Percentiles rank a stretch among this genome's conserved stretches.
Evolutionary conservation across 1,140 invertebrate genomes (phyloP).

Genomic region (Halyomorpha halys): DNA sequence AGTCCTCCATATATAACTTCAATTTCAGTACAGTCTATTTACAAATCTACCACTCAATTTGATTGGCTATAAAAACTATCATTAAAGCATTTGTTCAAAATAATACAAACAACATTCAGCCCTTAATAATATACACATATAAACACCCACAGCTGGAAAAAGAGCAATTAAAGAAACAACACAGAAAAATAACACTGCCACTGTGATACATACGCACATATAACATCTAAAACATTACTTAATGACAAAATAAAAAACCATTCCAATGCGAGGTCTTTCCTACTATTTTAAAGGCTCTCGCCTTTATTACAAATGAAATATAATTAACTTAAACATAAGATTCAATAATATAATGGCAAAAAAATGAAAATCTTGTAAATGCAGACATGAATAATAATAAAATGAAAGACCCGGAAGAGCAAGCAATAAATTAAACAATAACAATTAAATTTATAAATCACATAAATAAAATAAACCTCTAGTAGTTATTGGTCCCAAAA

Average conservation of each 20-base stretch:
- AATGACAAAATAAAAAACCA: slow-evolving; percentile 8
- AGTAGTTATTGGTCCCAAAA: slow-evolving; percentile 1
- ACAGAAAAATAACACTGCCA: background rate
- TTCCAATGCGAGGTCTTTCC: slow-evolving; percentile 13
- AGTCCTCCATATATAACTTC: slow-evolving; percentile 8
- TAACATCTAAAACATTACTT: background rate
- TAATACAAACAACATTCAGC: slow-evolving; percentile 15
- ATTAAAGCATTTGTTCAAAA: background rate
- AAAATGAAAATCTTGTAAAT: background rate
- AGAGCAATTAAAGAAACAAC: background rate
- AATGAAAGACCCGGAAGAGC: background rate
- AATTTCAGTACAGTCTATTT: slow-evolving; percentile 8
- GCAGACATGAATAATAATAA: background rate
- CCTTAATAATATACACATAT: slow-evolving; percentile 3
- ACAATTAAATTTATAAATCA: slow-evolving; percentile 1
- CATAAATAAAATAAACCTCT: background rate
- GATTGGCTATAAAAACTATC: background rate
- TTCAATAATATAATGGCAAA: background rate
- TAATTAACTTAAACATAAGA: background rate
- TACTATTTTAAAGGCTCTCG: background rate
- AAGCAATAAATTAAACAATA: background rate
- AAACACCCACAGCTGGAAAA: slow-evolving; percentile 3
- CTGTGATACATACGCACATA: background rate
- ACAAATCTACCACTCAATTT: slow-evolving; percentile 3
- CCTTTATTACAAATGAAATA: slow-evolving; percentile 8